Evolutionary conservation across 2,113 vertebrate genomes (phyloP).

Genomic region (Charadrius vociferus): DNA sequence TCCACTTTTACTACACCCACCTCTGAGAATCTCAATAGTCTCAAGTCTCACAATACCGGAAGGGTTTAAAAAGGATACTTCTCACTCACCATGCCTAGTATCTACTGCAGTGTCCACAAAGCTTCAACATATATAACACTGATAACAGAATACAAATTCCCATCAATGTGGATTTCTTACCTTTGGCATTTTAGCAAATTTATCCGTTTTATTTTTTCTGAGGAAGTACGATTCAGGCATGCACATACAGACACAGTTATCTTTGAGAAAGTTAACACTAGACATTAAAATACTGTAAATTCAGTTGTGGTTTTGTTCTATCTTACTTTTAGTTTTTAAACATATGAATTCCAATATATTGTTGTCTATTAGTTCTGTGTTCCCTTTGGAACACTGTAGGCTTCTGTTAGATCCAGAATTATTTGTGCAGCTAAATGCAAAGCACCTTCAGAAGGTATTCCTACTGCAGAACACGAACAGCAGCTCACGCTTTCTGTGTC

Average conservation of each 20-base stretch:
- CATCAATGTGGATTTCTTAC: neutral
- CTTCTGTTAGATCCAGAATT: neutral
- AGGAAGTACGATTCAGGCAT: neutral
- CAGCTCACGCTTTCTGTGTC: neutral
- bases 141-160: neutral
- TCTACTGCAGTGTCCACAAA: accelerated
- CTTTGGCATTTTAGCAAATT: neutral
- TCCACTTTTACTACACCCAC: neutral
- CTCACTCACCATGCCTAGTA: neutral
- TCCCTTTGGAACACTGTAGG: neutral
- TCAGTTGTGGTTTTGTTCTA: neutral
- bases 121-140: neutral
- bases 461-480: neutral
- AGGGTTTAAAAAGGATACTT: neutral
- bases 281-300: neutral
- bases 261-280: neutral
- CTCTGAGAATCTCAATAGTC: neutral
- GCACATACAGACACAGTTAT: neutral
- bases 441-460: neutral
- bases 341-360: neutral
- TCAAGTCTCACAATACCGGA: neutral
- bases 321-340: neutral
- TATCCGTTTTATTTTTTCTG: neutral
- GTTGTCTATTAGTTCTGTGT: neutral
- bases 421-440: neutral